Base-by-base conservation (phyloP, 2,888 invertebrate genomes). In the Eupelmus urozonus region DNA sequence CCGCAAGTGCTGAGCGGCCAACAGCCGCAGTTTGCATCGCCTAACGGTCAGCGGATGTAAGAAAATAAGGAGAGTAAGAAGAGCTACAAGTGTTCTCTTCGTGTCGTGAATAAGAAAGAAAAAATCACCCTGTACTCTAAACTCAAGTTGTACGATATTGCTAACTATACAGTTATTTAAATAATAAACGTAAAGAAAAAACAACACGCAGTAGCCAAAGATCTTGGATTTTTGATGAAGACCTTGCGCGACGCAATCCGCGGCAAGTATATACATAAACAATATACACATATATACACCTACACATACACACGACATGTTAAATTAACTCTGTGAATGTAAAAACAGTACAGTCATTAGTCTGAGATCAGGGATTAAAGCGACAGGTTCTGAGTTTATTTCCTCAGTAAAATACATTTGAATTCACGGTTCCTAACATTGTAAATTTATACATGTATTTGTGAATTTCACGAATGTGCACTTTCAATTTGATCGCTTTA, bases 31-130 rank as follows among this genome's bases (percentile, higher is more conserved):
- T 89, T 87, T 78, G 85, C 87, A 76, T 85, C 89, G 71, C 82
- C 86, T n/a, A 89, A 86, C 66, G 87, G 88, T 71, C 89, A 89
- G 78, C 88, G 86, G 86, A 88, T 88, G 87, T 88, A 85, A 87
- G 49, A 59, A 65, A 65, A 79, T 5, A 42, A 60, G 49, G 13
- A n/a, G 71, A 76, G 55, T 57, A 53, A 55, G 40, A 65, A 60
- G 25, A 9, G 73, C 78, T 81, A 27, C 9, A 51, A 29, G n/a
- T 23, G 34, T 45, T n/a, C 42, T 25, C 20, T 20, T n/a, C 40
- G 18, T 20, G 40, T 57, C 40, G 49, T 0, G 34, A 20, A 51
- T 20, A 25, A 53, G 25, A 25, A 40, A 13, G 18, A 76, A 69
- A 70, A n/a, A 40, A 76, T 27, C 55, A 82, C 73, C 78, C 78